Base-by-base conservation (phyloP, 2,797 vertebrate species). In the Poeciliopsis paucimaculata region DNA sequence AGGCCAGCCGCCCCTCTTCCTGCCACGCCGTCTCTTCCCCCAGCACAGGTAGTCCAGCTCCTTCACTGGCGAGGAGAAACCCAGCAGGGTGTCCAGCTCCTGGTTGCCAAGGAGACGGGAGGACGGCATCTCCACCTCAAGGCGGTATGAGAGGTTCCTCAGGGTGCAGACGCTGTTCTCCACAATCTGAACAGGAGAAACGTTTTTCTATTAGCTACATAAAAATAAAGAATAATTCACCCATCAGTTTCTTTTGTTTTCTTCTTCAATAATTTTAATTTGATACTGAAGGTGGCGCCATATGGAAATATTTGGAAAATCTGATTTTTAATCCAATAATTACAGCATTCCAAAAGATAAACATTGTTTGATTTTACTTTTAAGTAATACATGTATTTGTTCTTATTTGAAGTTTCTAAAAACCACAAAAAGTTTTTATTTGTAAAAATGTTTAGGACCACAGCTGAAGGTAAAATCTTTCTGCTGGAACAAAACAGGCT, bases 101-200 rank as follows among this genome's bases (percentile, higher is more conserved):
- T 97, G 98, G 83, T 96, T 96, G 47, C 97, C 97, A 4, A 98
- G 95, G 89, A 98, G 95, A 55, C 98, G 97, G 0, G 98, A 98
- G 85, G 98, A 98, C 39, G 98, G 98, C 92, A 99, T 98, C 94
- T 99, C 98, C 87, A 99, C 95, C 86, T 99, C 98, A 84, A 99
- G 93, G 28, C 98, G 97, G 91, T 99, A 99, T 0, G 98, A 99
- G 66, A 99, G 96, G 95, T 99, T 99, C 90, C 98, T 96, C 95
- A 99, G 93, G 51, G 98, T 99, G 88, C 98, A 99, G 66, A 99
- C 97, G 5, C 98, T 98, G 87, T 99, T 99, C 94, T 99, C 98
- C 90, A 99, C 98, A 0, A 98, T 99, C 98, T 99, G 93, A 84
- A 7, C 18, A 2, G 39, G 55, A 51, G 8, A 16, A 64, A 77